A percentile compares a stretch with the other conserved stretches of the same genome.
Conservation (phyloP, 2,888 invertebrate genomes). For the Eilema sororculum region DNA sequence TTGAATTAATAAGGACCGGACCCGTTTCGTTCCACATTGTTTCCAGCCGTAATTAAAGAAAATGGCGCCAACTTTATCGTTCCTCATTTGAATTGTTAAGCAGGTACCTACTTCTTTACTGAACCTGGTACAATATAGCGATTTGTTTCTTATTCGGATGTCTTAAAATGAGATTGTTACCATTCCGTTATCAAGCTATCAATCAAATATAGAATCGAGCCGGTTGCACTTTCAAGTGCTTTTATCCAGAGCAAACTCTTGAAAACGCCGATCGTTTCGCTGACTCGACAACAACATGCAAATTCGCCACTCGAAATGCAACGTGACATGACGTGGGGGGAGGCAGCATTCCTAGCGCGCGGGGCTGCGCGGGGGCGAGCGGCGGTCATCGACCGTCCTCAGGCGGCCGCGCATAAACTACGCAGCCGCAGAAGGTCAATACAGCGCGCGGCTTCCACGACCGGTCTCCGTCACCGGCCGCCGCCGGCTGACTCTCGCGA, state of each 20-base stretch:
- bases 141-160: background rate
- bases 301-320: conserved; percentile 82
- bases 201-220: conserved; percentile 51
- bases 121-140: background rate
- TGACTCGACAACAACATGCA: conserved; percentile 71
- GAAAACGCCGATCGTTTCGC: conserved; percentile 56
- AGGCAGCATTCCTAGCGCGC: conserved; percentile 77
- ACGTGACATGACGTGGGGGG: conserved; percentile 73
- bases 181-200: conserved; percentile 29
- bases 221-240: conserved; percentile 58
- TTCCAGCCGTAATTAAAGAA: conserved; percentile 18
- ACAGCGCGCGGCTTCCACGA: conserved; percentile 68
- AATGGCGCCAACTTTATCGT: conserved; percentile 12
- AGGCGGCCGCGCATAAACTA: conserved; percentile 81
- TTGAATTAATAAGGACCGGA: conserved; percentile 40
- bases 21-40: conserved; percentile 18
- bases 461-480: conserved; percentile 45
- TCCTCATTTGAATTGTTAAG: background rate
- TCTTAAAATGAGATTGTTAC: background rate
- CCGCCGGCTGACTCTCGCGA: conserved; percentile 37
- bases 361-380: conserved; percentile 62
- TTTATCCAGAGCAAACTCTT: conserved; percentile 62
- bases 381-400: conserved; percentile 86
- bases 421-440: conserved; percentile 85
- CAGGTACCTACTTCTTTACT: background rate